Percentiles rank a stretch among this genome's conserved stretches.
Conservation (phyloP, 2,888 invertebrate species). For the Limulus polyphemus region DNA sequence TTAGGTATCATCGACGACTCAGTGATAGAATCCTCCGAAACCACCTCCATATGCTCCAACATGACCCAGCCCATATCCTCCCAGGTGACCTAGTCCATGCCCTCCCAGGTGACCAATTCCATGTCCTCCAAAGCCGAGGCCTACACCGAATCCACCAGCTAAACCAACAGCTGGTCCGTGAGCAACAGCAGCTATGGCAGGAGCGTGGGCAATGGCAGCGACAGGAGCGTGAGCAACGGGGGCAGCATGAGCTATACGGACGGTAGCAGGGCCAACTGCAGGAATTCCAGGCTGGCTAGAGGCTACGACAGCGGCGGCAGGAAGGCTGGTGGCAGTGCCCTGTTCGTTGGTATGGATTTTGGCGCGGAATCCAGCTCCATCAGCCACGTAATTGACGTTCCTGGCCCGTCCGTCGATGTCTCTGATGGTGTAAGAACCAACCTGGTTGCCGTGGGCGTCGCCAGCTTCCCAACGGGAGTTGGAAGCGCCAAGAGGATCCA, state of each 20-base stretch:
- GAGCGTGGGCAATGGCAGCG: constrained; percentile 4
- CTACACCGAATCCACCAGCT: background rate
- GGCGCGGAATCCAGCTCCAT: constrained; percentile 15
- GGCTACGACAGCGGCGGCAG: constrained; percentile 6
- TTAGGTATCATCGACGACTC: too few species aligned
- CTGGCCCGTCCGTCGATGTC: constrained; percentile 20
- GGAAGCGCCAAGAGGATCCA: constrained; percentile 18
- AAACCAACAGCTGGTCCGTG: background rate
- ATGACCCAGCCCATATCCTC: too few species aligned
- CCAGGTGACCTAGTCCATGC: too few species aligned
- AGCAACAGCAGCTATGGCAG: background rate
- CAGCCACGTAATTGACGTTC: constrained; percentile 19
- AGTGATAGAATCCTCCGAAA: too few species aligned
- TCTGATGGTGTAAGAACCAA: constrained; percentile 18
- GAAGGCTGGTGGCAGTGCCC: constrained; percentile 4
- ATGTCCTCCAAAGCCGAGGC: background rate
- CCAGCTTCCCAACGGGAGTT: constrained; percentile 22
- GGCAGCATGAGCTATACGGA: constrained; percentile 6
- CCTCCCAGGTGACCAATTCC: background rate
- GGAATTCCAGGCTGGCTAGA: constrained; percentile 5
- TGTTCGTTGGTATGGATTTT: constrained; percentile 15
- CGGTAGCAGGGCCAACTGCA: constrained; percentile 3
- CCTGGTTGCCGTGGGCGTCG: constrained; percentile 20
- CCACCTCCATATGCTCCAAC: too few species aligned
- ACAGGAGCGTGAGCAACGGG: background rate